These are phyloP conservation scores for Drosophila subsilvestris DNA, from an alignment of 2,888 invertebrate genomes.

Conservation along the genomic window DNA sequence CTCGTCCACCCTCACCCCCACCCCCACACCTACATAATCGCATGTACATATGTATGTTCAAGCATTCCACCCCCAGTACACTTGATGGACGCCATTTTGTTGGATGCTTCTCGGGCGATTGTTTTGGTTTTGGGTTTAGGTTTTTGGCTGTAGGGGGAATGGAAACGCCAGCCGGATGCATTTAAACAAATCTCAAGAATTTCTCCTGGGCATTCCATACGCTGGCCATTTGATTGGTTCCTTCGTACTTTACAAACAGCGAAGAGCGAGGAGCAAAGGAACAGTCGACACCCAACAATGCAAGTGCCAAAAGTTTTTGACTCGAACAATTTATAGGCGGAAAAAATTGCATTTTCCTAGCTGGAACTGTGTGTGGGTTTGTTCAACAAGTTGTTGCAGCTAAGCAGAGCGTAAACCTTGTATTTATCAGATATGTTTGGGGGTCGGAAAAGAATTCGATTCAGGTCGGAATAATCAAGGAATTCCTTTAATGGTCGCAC, in stretches of 20 bases:
- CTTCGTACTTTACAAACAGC: slow-evolving; percentile 32
- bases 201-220: slow-evolving; percentile 55
- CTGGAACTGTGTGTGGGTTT: not conserved
- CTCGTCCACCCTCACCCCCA: not conserved
- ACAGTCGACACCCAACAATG: slow-evolving; percentile 4
- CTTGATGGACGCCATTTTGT: slow-evolving; percentile 73
- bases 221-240: slow-evolving; percentile 34
- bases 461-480: too few relatives aligned
- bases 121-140: not conserved
- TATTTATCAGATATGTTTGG: too few relatives aligned
- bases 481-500: too few relatives aligned
- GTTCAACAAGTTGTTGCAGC: slow-evolving; percentile 37
- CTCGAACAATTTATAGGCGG: slow-evolving; percentile 30
- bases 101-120: slow-evolving; percentile 3
- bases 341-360: slow-evolving; percentile 27
- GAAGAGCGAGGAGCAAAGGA: not conserved
- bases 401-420: not conserved
- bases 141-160: not conserved
- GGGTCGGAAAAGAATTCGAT: too few relatives aligned
- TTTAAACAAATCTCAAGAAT: slow-evolving; percentile 77
- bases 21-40: not conserved
- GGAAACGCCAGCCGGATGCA: slow-evolving; percentile 69
- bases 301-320: slow-evolving; percentile 37
- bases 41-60: too few relatives aligned
- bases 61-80: not conserved